Conservation (phyloP, 2,888 invertebrate species). For the Chorisops tibialis region DNA sequence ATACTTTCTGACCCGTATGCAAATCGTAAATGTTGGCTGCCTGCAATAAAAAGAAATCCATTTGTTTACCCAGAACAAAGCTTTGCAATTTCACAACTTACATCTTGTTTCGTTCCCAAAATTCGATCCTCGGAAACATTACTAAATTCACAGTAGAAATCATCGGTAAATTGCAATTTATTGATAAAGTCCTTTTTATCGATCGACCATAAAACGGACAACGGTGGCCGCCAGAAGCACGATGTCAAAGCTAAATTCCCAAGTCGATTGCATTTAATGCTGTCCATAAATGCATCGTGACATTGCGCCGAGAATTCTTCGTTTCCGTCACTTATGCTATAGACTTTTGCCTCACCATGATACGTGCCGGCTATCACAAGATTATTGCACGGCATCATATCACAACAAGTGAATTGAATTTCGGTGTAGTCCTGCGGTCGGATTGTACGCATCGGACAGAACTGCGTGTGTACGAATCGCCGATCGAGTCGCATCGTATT, state of each 20-base stretch:
- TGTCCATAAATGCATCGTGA: conserved; percentile 83
- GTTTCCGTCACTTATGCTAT: conserved; percentile 77
- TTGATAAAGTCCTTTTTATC: conserved; percentile 46
- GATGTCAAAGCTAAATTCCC: conserved; percentile 80
- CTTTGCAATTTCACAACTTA: no score
- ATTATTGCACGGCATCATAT: conserved; percentile 54
- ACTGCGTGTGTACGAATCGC: conserved; percentile 78
- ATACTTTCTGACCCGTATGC: conserved; percentile 69
- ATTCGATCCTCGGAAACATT: conserved; percentile 80
- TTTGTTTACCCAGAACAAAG: no score
- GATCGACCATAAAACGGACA: conserved; percentile 55
- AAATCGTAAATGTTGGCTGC: conserved; percentile 75
- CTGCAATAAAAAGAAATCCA: conserved; percentile 36
- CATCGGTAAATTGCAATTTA: conserved; percentile 73
- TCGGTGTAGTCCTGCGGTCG: conserved; percentile 65
- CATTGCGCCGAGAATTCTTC: conserved; percentile 77
- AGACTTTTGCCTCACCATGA: conserved; percentile 84
- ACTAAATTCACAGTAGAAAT: conserved; percentile 89
- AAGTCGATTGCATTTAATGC: conserved; percentile 70
- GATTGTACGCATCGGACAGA: conserved; percentile 72
- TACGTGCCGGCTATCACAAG: conserved; percentile 82
- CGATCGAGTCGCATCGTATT: conserved; percentile 68
- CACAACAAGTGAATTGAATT: conserved; percentile 72
- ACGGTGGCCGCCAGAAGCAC: conserved; percentile 78
- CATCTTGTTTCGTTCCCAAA: conserved; percentile 81